These are phyloP conservation scores for Eretmochelys imbricata DNA, from an alignment of 2,113 vertebrate genomes.

Conservation along the genomic window DNA sequence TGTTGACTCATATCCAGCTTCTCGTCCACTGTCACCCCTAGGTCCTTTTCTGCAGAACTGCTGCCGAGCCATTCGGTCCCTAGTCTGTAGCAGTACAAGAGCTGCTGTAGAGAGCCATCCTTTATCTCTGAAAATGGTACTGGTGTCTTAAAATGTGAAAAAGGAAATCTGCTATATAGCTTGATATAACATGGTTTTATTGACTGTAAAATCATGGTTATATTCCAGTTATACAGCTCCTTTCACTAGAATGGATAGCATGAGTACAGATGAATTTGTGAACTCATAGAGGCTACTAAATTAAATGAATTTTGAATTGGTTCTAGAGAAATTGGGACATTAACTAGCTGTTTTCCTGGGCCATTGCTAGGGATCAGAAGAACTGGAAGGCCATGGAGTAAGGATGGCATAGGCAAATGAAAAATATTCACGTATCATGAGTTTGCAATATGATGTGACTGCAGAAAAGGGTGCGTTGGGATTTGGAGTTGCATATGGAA, in stretches of 20 bases:
- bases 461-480: not conserved
- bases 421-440: not conserved
- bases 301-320: rapidly evolving
- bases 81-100: too few species aligned
- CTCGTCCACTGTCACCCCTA: too few species aligned
- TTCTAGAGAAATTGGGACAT: not conserved
- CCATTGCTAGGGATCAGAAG: not conserved
- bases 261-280: not conserved
- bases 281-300: not conserved
- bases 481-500: not conserved
- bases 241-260: not conserved
- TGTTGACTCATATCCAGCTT: too few species aligned
- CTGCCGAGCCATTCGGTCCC: too few species aligned
- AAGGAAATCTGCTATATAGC: conserved; percentile 15
- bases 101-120: not conserved
- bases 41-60: too few species aligned
- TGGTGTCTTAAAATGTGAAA: not conserved
- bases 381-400: not conserved
- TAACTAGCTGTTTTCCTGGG: not conserved
- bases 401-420: not conserved
- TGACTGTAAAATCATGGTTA: not conserved
- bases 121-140: not conserved
- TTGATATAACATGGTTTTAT: not conserved
- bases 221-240: not conserved
- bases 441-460: not conserved